These are phyloP conservation scores for Girardinichthys multiradiatus DNA, from an alignment of 2,113 vertebrate genomes.

Conservation along the genomic window DNA sequence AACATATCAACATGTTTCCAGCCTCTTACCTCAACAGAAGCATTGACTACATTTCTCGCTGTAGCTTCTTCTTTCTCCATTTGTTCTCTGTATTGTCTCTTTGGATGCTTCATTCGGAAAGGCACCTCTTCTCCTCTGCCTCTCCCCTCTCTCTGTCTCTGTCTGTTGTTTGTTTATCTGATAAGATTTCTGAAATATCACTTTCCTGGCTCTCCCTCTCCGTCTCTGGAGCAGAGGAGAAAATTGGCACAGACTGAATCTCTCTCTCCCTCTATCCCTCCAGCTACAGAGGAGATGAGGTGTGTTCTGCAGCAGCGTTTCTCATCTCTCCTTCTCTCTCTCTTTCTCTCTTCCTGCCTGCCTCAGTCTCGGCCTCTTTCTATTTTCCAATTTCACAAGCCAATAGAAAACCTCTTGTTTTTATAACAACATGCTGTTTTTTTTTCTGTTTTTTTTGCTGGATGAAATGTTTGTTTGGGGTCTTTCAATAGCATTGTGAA, in stretches of 20 bases:
- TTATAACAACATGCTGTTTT: slow-evolving; percentile 25
- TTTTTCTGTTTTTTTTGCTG: slow-evolving; percentile 4
- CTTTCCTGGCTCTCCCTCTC: slow-evolving; percentile 46
- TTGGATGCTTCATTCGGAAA: slow-evolving; percentile 26
- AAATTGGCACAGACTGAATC: slow-evolving; percentile 53
- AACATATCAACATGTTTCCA: slow-evolving; percentile 25
- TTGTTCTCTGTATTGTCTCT: slow-evolving; percentile 19
- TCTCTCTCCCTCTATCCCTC: slow-evolving; percentile 53
- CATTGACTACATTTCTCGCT: slow-evolving; percentile 47
- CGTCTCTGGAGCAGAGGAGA: slow-evolving; percentile 52
- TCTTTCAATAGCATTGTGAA: slow-evolving; percentile 6
- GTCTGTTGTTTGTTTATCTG: slow-evolving; percentile 47
- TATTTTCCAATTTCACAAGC: slow-evolving; percentile 38
- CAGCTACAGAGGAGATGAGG: slow-evolving; percentile 71
- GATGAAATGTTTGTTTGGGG: slow-evolving; percentile 43
- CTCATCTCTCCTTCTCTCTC: slow-evolving; percentile 53
- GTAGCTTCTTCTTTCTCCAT: slow-evolving; percentile 20
- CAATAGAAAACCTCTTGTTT: slow-evolving; percentile 35
- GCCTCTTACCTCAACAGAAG: slow-evolving; percentile 64
- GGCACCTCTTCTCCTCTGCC: slow-evolving; percentile 11
- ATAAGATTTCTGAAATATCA: slow-evolving; percentile 67
- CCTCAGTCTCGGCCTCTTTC: slow-evolving; percentile 29
- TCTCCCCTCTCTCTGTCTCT: slow-evolving; percentile 18
- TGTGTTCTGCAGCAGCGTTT: slow-evolving; percentile 73
- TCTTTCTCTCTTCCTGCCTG: slow-evolving; percentile 45